Evolutionary conservation across 2,797 vertebrate genomes (phyloP).

Genomic region (Bovichtus variegatus): DNA sequence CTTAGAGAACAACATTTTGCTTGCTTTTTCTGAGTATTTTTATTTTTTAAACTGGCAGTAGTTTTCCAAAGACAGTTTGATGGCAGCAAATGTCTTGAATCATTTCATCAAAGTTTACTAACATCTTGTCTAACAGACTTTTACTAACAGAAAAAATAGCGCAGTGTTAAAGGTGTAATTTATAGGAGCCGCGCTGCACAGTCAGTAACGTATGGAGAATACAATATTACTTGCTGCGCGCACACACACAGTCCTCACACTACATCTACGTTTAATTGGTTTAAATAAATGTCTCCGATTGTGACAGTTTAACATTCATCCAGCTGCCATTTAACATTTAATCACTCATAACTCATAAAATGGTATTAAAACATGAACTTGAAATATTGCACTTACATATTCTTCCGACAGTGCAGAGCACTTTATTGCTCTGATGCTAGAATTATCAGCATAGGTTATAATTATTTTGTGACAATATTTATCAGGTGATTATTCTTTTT

Average conservation of each 20-base stretch:
- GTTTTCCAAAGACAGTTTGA: conserved; percentile 2
- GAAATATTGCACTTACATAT: conserved; percentile 22
- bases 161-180: conserved; percentile 13
- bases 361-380: conserved; percentile 2
- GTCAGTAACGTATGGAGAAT: conserved; percentile 6
- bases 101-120: not conserved
- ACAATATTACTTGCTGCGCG: not conserved
- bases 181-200: conserved; percentile 26
- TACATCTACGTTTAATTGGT: conserved; percentile 11
- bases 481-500: not conserved
- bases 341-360: conserved; percentile 41
- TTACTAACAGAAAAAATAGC: not conserved
- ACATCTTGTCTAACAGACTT: not conserved
- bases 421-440: not conserved
- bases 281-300: conserved; percentile 27
- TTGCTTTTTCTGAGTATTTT: not conserved
- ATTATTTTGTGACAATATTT: conserved; percentile 2
- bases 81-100: conserved; percentile 2
- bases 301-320: conserved; percentile 35
- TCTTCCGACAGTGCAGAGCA: not conserved
- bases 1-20: not conserved
- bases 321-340: conserved; percentile 34
- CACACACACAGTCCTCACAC: not conserved
- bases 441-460: conserved; percentile 20
- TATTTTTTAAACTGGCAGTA: not conserved